A percentile compares a stretch with the other conserved stretches of the same genome.
These are phyloP conservation scores for Dipodomys stephensi DNA, from an alignment of 2,113 vertebrate genomes.

Conservation along the genomic window DNA sequence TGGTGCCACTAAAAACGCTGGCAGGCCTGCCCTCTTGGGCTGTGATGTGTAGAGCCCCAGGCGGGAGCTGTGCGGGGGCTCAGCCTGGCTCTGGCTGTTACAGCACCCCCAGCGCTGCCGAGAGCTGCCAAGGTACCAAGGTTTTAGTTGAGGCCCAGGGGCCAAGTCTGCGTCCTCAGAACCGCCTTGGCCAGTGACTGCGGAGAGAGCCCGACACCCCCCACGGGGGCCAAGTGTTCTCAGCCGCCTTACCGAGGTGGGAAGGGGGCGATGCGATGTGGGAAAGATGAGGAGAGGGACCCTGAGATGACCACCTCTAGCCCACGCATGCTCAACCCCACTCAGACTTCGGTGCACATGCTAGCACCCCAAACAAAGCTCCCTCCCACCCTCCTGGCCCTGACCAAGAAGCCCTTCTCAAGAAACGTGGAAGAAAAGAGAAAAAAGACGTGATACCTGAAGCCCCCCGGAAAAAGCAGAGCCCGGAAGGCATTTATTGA, in stretches of 20 bases:
- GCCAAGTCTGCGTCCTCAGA: too few relatives aligned
- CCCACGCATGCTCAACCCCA: not conserved
- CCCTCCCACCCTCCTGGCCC: slow-evolving; percentile 2
- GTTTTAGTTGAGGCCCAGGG: not conserved
- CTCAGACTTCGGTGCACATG: not conserved
- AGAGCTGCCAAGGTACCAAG: accelerated
- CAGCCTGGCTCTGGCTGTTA: not conserved
- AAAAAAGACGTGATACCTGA: slow-evolving; percentile 83
- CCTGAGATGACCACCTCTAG: not conserved
- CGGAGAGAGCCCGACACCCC: not conserved
- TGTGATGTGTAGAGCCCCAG: not conserved
- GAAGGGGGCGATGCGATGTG: not conserved
- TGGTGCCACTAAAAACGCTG: accelerated
- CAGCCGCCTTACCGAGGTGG: not conserved
- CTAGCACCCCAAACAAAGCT: not conserved
- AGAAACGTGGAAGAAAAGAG: slow-evolving; percentile 56
- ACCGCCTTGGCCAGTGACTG: too few relatives aligned
- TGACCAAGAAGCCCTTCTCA: slow-evolving; percentile 13
- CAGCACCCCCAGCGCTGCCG: accelerated
- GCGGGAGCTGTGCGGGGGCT: not conserved
- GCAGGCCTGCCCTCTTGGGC: not conserved
- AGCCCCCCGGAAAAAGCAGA: slow-evolving; percentile 67
- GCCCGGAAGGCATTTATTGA: slow-evolving; percentile 88
- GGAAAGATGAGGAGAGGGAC: accelerated
- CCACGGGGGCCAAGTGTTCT: too few relatives aligned